Evolutionary conservation across 2,888 invertebrate species (phyloP).

Genomic region (Glomeris marginata): DNA sequence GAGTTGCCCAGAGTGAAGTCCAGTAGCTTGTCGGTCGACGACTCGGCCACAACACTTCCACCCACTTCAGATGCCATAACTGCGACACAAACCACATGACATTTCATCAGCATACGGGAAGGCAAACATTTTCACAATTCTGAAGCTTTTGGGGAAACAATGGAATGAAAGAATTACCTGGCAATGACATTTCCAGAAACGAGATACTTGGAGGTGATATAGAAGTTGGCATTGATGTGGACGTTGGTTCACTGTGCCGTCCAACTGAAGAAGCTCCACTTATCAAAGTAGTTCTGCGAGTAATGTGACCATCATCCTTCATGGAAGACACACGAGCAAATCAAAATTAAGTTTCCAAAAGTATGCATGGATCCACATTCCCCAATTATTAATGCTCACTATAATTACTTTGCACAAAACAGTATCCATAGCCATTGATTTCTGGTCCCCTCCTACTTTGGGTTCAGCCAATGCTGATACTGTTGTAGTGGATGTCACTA

Average conservation of each 20-base stretch:
- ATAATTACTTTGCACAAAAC: background rate
- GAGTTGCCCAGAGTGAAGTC: constrained; percentile 22
- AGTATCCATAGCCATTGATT: background rate
- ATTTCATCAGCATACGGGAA: no score
- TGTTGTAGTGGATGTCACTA: background rate
- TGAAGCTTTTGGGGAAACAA: no score
- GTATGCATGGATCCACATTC: background rate
- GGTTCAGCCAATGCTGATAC: background rate
- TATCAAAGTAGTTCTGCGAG: no score
- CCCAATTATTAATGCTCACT: background rate
- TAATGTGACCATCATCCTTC: background rate
- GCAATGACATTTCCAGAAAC: no score
- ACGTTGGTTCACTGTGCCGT: no score
- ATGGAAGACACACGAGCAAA: background rate
- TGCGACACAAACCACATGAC: background rate
- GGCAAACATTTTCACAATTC: no score
- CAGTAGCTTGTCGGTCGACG: constrained; percentile 22
- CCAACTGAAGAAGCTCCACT: no score
- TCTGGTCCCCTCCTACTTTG: background rate
- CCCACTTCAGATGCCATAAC: background rate
- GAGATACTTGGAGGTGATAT: constrained; percentile 16
- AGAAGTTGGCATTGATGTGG: background rate
- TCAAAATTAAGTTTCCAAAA: background rate
- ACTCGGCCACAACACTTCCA: constrained; percentile 17
- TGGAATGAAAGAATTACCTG: no score